phyloP scores from a whole-genome alignment of 2,888 invertebrate species.

The Lepeophtheirus nordmannii region DNA sequence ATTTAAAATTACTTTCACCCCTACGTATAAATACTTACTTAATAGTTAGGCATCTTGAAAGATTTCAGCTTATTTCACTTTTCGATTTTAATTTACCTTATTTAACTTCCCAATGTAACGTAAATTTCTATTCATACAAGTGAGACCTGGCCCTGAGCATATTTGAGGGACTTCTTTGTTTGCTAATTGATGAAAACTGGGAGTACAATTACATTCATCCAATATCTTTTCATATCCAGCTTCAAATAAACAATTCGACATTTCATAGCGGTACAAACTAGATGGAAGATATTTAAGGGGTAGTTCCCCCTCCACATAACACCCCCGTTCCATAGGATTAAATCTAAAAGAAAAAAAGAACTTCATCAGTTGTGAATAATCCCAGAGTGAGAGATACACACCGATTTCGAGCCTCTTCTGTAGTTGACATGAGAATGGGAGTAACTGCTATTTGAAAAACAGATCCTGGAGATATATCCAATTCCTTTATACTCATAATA shows the following conservation, averaged over 20 bases:
- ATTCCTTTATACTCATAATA: constrained; percentile 25
- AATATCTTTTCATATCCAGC: constrained; percentile 23
- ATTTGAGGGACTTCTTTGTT: neutral
- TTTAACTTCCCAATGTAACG: constrained; percentile 22
- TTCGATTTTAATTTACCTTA: constrained; percentile 6
- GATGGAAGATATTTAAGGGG: constrained; percentile 24
- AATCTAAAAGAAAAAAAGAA: constrained; percentile 9
- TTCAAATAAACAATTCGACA: constrained; percentile 25
- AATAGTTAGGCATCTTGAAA: too few species aligned
- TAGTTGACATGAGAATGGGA: constrained; percentile 19
- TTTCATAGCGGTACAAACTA: constrained; percentile 22
- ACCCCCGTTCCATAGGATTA: constrained; percentile 19
- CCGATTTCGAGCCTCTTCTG: constrained; percentile 10
- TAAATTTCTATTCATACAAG: constrained; percentile 22
- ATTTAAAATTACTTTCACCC: too few species aligned
- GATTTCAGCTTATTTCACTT: neutral
- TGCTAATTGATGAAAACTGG: constrained; percentile 24
- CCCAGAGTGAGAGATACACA: too few species aligned
- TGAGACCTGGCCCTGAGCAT: constrained; percentile 21
- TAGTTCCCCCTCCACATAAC: constrained; percentile 23
- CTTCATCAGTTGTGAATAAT: too few species aligned
- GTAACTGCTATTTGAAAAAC: constrained; percentile 24
- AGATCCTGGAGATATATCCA: constrained; percentile 24
- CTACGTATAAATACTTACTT: too few species aligned
- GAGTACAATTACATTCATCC: constrained; percentile 22